Percentiles rank a stretch among this genome's conserved stretches.
Conservation (phyloP, 2,888 invertebrate genomes). For the Hofmannophila pseudospretella region DNA sequence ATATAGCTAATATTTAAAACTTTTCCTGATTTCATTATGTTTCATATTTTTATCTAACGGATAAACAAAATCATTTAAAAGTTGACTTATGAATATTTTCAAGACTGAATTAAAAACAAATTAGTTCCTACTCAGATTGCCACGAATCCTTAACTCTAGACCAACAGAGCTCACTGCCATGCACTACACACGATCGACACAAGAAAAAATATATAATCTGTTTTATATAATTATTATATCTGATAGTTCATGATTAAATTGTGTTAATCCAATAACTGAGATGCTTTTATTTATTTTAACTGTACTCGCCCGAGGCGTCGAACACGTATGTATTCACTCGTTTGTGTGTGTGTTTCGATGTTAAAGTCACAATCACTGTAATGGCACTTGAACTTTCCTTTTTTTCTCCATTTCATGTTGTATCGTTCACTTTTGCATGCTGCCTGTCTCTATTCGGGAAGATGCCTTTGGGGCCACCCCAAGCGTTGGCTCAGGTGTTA, state of each 20-base stretch:
- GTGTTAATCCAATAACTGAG: conserved; percentile 76
- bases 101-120: too few relatives aligned
- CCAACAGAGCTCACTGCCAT: conserved; percentile 61
- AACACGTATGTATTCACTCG: conserved; percentile 76
- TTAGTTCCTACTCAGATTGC: too few relatives aligned
- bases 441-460: conserved; percentile 41
- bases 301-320: conserved; percentile 75
- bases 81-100: too few relatives aligned
- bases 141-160: conserved; percentile 21
- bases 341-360: conserved; percentile 74
- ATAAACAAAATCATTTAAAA: too few relatives aligned
- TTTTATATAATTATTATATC: conserved; percentile 65
- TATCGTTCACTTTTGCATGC: conserved; percentile 65
- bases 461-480: conserved; percentile 11
- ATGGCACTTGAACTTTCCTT: conserved; percentile 52
- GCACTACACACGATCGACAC: conserved; percentile 73
- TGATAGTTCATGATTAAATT: conserved; percentile 77
- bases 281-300: conserved; percentile 77
- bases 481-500: too few relatives aligned
- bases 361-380: conserved; percentile 71
- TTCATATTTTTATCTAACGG: too few relatives aligned
- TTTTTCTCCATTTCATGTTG: conserved; percentile 50
- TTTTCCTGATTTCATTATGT: too few relatives aligned
- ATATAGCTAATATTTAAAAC: too few relatives aligned
- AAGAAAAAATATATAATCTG: conserved; percentile 70